A percentile compares a stretch with the other conserved stretches of the same genome.
Conservation (phyloP, 2,113 vertebrate genomes). For the Zapus hudsonius region DNA sequence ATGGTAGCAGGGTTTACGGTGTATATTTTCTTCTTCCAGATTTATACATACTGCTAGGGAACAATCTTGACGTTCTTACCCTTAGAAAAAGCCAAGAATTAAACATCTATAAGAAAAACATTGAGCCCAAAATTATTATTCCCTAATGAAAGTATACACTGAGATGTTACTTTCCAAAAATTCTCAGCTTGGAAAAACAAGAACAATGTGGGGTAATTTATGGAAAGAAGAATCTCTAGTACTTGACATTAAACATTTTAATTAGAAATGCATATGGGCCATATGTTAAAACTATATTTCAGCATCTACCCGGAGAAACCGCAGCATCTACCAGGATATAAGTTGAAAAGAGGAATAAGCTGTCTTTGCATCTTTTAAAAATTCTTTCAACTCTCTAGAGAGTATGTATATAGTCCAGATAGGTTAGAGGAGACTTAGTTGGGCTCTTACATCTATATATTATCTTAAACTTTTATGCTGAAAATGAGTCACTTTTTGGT, state of each 20-base stretch:
- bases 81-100: constrained; percentile 59
- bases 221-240: constrained; percentile 43
- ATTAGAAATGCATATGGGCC: constrained; percentile 74
- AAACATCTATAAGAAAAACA: constrained; percentile 65
- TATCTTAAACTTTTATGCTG: constrained; percentile 40
- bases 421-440: constrained; percentile 46
- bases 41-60: not conserved
- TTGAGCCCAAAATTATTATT: constrained; percentile 57
- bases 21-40: not conserved
- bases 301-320: constrained; percentile 55
- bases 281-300: constrained; percentile 62
- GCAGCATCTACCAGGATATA: constrained; percentile 57
- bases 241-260: constrained; percentile 74
- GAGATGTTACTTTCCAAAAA: constrained; percentile 51
- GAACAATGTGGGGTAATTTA: constrained; percentile 66
- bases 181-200: constrained; percentile 65
- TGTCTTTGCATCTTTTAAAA: constrained; percentile 71
- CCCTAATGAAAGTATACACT: constrained; percentile 65
- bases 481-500: not conserved
- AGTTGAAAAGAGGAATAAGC: constrained; percentile 65
- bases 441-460: constrained; percentile 4
- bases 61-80: constrained; percentile 29
- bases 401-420: not conserved
- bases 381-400: constrained; percentile 63
- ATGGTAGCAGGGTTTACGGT: not conserved